A percentile compares a stretch with the other conserved stretches of the same genome.
phyloP scores from a whole-genome alignment of 1,140 invertebrate species.

The Lordiphosa mommai region DNA sequence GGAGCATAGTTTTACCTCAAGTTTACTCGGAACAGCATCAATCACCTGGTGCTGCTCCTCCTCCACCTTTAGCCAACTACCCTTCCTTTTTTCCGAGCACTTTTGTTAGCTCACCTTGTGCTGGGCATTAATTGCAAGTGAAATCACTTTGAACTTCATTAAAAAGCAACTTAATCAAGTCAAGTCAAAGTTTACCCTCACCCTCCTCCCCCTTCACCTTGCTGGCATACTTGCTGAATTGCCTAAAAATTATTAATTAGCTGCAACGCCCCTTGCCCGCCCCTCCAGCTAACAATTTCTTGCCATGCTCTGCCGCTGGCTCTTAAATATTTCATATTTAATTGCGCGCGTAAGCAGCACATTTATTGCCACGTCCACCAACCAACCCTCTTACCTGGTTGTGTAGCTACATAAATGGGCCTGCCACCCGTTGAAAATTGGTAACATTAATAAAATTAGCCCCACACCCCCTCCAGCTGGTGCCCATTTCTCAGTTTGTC shows the following conservation, averaged over 20 bases:
- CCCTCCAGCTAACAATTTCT: not conserved
- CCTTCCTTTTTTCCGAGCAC: not conserved
- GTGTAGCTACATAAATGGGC: slow-evolving; percentile 5
- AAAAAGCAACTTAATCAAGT: slow-evolving; percentile 74
- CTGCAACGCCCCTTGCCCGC: not conserved
- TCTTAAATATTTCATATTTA: slow-evolving; percentile 77
- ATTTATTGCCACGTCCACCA: slow-evolving; percentile 36
- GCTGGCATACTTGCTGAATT: slow-evolving; percentile 55
- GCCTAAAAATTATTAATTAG: slow-evolving; percentile 77
- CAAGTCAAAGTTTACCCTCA: slow-evolving; percentile 58
- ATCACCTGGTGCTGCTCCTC: too few relatives aligned
- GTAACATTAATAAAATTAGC: slow-evolving; percentile 76
- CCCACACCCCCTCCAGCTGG: not conserved
- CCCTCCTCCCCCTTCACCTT: slow-evolving; percentile 8
- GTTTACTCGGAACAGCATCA: too few relatives aligned
- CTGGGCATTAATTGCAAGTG: slow-evolving; percentile 61
- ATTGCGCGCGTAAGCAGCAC: slow-evolving; percentile 71
- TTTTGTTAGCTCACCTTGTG: slow-evolving; percentile 5
- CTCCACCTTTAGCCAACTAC: too few relatives aligned
- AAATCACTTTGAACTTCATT: slow-evolving; percentile 78
- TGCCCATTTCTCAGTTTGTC: slow-evolving; percentile 44
- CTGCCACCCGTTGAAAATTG: slow-evolving; percentile 60
- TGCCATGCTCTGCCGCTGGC: slow-evolving; percentile 1
- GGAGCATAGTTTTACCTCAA: slow-evolving; percentile 23
- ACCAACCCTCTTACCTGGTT: slow-evolving; percentile 7